Conservation (phyloP, 2,113 vertebrate species). For the Anhinga rufa region DNA sequence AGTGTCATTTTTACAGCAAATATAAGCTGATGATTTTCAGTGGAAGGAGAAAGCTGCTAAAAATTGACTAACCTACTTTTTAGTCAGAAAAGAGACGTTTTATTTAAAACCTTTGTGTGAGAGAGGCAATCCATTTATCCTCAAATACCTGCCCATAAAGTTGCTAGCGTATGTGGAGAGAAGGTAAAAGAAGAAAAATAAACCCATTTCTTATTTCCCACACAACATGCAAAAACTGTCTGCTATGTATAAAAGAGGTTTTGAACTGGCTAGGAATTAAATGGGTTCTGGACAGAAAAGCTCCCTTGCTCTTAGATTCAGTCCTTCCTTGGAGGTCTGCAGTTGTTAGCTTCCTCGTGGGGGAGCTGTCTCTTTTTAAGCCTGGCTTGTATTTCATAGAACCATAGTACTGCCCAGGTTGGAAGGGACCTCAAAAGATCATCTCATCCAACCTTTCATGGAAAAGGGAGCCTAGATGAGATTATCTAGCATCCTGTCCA, state of each 20-base stretch:
- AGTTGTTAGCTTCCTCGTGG: background rate
- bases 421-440: background rate
- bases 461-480: background rate
- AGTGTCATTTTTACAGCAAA: slow-evolving; percentile 43
- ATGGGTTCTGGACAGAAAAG: background rate
- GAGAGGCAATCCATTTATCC: slow-evolving; percentile 25
- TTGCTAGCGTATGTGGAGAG: background rate
- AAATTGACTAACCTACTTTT: slow-evolving; percentile 36
- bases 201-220: slow-evolving; percentile 9
- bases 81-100: background rate
- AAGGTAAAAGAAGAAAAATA: slow-evolving; percentile 16
- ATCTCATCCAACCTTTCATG: background rate
- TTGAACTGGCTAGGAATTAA: background rate
- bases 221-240: background rate
- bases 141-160: slow-evolving; percentile 20
- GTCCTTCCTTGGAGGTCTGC: background rate
- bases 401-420: background rate
- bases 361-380: background rate
- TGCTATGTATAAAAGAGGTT: background rate
- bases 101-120: slow-evolving; percentile 38
- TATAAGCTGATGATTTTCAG: slow-evolving; percentile 31
- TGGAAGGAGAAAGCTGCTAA: slow-evolving; percentile 33
- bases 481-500: background rate
- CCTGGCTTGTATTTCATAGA: background rate
- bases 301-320: background rate